Conservation (phyloP, 2,113 vertebrate genomes). For the Pandion haliaetus region DNA sequence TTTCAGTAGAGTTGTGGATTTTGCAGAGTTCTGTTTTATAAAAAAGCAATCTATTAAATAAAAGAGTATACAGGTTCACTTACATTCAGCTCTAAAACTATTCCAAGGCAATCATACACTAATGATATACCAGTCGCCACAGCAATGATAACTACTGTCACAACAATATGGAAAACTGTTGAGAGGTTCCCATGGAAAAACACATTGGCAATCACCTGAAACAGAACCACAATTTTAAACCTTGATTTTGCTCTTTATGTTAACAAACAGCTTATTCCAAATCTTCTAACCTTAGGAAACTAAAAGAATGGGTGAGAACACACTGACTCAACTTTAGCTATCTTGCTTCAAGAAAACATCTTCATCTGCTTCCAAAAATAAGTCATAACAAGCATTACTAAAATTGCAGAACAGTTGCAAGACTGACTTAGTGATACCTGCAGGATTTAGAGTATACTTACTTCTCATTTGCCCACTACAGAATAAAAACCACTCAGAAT, state of each 20-base stretch:
- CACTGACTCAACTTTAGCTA: background rate
- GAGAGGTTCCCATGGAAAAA: constrained; percentile 83
- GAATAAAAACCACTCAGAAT: background rate
- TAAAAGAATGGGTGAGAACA: background rate
- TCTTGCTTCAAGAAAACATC: background rate
- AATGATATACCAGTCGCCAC: constrained; percentile 81
- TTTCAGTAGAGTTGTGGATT: background rate
- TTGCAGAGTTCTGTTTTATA: background rate
- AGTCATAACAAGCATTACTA: background rate
- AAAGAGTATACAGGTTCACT: constrained; percentile 64
- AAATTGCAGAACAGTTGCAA: background rate
- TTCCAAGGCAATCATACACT: constrained; percentile 87
- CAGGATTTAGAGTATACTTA: background rate
- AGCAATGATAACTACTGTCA: constrained; percentile 82
- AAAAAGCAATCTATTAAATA: background rate
- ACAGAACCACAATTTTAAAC: constrained; percentile 50
- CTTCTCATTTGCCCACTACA: background rate
- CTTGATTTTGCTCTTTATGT: background rate
- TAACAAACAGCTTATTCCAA: background rate
- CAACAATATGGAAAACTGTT: constrained; percentile 72
- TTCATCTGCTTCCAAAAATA: background rate
- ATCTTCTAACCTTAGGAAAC: background rate
- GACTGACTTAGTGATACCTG: background rate
- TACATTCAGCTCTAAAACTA: constrained; percentile 92
- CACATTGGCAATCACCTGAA: constrained; percentile 88